A percentile compares a stretch with the other conserved stretches of the same genome.
Conservation (phyloP, 2,797 vertebrate genomes). For the Poecilia picta region DNA sequence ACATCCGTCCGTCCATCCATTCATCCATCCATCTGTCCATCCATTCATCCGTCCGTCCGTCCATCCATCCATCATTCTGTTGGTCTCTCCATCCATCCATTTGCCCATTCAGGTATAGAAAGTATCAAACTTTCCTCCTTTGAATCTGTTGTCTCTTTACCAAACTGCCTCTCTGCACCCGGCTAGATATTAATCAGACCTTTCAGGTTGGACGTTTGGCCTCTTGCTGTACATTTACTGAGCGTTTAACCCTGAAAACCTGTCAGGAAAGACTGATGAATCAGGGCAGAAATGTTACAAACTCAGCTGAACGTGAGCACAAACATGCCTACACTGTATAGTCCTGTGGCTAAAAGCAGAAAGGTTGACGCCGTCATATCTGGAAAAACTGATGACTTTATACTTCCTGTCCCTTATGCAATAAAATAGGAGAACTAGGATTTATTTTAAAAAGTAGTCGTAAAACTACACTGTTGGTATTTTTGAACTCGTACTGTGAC, state of each 20-base stretch:
- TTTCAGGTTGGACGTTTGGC: conserved; percentile 28
- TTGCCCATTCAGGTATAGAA: neutral
- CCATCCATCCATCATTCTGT: too few species aligned
- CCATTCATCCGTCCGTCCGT: too few species aligned
- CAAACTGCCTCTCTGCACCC: neutral
- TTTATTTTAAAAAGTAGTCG: too few species aligned
- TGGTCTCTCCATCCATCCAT: too few species aligned
- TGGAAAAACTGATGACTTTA: neutral
- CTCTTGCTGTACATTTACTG: conserved; percentile 37
- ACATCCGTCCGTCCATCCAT: too few species aligned
- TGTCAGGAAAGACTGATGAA: conserved; percentile 9
- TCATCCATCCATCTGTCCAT: too few species aligned
- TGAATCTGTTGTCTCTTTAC: neutral
- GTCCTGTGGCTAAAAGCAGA: neutral
- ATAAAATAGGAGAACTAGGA: neutral
- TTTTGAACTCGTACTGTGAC: neutral
- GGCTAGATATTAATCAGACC: conserved; percentile 37
- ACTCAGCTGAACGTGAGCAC: neutral
- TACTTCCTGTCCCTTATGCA: neutral
- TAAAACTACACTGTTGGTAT: neutral
- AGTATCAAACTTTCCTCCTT: conserved; percentile 3
- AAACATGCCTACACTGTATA: neutral
- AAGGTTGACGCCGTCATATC: neutral
- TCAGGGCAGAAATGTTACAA: conserved; percentile 15
- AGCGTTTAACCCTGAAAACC: conserved; percentile 19